Conservation (phyloP, 2,113 vertebrate genomes). For the Hippopotamus amphibius region DNA sequence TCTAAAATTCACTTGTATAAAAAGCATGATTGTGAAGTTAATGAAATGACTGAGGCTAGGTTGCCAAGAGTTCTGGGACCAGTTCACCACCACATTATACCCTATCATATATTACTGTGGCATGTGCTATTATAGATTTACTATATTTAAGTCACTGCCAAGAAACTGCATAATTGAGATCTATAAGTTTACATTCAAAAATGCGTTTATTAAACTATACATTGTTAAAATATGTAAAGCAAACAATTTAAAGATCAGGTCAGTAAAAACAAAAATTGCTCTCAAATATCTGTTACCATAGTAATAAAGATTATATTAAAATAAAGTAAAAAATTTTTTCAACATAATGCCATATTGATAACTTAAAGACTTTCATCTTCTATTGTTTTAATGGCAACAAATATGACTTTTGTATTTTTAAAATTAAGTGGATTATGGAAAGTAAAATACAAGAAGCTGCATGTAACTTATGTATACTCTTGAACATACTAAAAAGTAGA, state of each 20-base stretch:
- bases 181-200: conserved; percentile 3
- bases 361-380: background rate
- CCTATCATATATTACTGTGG: background rate
- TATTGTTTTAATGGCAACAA: background rate
- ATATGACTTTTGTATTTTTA: background rate
- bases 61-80: background rate
- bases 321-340: background rate
- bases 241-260: conserved; percentile 6
- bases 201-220: background rate
- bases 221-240: background rate
- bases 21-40: background rate
- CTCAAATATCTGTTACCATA: background rate
- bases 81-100: background rate
- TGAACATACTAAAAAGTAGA: background rate
- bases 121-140: conserved; percentile 22
- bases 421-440: conserved; percentile 26
- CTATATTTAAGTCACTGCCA: background rate
- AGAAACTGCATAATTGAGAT: background rate
- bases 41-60: conserved; percentile 28
- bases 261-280: conserved; percentile 30
- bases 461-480: background rate
- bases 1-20: background rate
- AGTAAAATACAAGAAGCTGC: conserved; percentile 42
- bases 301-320: background rate
- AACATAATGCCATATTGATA: conserved; percentile 9